Conservation (phyloP, 2,797 vertebrate species). For the Gobionotothen gibberifrons region DNA sequence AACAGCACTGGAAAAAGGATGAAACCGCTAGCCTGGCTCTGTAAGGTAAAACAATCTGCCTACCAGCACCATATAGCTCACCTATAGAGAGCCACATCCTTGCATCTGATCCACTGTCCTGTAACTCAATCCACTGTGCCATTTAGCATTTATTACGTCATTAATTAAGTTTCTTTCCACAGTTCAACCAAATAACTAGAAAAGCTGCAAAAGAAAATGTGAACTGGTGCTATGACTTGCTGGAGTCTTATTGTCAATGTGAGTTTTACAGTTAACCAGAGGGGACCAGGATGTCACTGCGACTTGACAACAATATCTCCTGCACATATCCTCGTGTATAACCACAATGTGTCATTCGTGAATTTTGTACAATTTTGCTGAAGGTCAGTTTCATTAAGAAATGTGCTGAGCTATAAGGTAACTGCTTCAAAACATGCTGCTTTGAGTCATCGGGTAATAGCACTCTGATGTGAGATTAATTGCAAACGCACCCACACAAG, state of each 20-base stretch:
- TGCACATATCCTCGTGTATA: no score
- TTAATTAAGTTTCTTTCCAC: not conserved
- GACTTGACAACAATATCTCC: no score
- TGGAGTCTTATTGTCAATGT: not conserved
- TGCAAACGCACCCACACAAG: not conserved
- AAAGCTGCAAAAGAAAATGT: no score
- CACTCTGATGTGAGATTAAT: slow-evolving; percentile 27
- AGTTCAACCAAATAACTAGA: no score
- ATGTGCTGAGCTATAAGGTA: slow-evolving; percentile 5
- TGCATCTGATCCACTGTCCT: not conserved
- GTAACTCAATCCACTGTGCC: not conserved
- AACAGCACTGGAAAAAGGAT: not conserved
- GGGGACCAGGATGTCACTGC: no score
- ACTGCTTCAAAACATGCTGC: not conserved
- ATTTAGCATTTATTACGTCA: not conserved
- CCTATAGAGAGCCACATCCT: not conserved
- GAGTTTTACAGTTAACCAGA: not conserved
- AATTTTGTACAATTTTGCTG: not conserved
- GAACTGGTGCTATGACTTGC: not conserved
- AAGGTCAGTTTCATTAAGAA: slow-evolving; percentile 25
- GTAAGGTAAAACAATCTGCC: not conserved
- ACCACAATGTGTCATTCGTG: no score
- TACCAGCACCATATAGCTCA: not conserved
- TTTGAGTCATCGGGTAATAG: slow-evolving; percentile 1
- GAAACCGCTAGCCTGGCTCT: not conserved